phyloP scores from a whole-genome alignment of 1,140 invertebrate genomes.

The Apis mellifera region DNA sequence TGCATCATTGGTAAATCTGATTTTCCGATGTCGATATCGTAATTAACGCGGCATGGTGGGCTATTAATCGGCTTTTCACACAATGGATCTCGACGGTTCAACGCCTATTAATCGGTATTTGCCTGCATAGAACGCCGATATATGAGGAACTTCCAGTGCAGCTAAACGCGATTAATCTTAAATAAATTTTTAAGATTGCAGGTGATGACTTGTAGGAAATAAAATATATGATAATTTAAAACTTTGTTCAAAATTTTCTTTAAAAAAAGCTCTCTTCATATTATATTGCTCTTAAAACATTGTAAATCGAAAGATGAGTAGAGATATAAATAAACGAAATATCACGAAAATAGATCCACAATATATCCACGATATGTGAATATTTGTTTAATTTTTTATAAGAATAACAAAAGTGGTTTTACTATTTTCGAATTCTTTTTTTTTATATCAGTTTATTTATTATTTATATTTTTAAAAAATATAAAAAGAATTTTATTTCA shows the following conservation, averaged over 20 bases:
- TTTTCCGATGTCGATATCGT: slow-evolving; percentile 17
- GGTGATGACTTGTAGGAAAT: neutral
- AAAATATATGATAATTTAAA: too few species aligned
- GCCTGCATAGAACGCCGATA: neutral
- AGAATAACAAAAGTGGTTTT: too few species aligned
- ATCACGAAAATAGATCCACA: too few species aligned
- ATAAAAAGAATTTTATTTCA: neutral
- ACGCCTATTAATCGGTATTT: slow-evolving; percentile 21
- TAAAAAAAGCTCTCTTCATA: too few species aligned
- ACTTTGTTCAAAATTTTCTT: too few species aligned
- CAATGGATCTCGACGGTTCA: slow-evolving; percentile 2
- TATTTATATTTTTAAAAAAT: neutral
- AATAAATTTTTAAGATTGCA: neutral
- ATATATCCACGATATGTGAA: too few species aligned
- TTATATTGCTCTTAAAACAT: too few species aligned
- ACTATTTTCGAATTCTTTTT: too few species aligned
- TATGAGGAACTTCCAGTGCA: neutral
- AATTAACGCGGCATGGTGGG: slow-evolving; percentile 26
- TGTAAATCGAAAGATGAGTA: too few species aligned
- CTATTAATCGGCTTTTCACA: slow-evolving; percentile 45
- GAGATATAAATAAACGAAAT: too few species aligned
- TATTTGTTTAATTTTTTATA: too few species aligned
- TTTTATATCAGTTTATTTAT: too few species aligned
- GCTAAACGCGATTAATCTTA: neutral
- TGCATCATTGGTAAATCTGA: neutral